phyloP scores from a whole-genome alignment of 2,888 invertebrate species.

The Adela reaumurella region DNA sequence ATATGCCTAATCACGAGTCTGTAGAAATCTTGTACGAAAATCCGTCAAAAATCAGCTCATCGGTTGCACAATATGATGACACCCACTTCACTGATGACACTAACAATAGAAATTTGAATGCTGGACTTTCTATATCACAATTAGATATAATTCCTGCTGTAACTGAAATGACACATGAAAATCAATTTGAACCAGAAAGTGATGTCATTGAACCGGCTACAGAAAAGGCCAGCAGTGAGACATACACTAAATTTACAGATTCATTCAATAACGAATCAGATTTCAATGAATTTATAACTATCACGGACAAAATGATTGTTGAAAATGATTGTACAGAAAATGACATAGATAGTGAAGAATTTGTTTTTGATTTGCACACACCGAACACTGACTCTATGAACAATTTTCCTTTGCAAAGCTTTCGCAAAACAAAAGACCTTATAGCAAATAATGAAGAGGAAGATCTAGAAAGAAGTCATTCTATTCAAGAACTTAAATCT shows the following conservation, averaged over 20 bases:
- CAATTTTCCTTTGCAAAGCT: constrained; percentile 16
- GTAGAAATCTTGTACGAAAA: constrained; percentile 39
- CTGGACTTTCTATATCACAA: too few species aligned
- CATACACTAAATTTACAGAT: constrained; percentile 43
- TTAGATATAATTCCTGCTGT: too few species aligned
- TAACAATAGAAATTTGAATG: too few species aligned
- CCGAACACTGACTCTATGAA: constrained; percentile 40
- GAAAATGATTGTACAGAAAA: constrained; percentile 18
- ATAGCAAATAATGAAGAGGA: constrained; percentile 9
- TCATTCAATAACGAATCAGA: constrained; percentile 25
- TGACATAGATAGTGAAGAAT: constrained; percentile 16
- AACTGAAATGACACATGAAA: too few species aligned
- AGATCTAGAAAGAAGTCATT: constrained; percentile 20
- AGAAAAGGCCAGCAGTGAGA: constrained; percentile 41
- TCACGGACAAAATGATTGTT: constrained; percentile 38
- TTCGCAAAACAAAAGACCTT: constrained; percentile 11
- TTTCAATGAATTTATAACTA: constrained; percentile 39
- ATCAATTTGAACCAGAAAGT: constrained; percentile 6
- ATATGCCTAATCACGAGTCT: constrained; percentile 17
- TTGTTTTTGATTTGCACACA: constrained; percentile 29
- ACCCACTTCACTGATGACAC: not conserved
- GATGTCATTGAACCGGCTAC: constrained; percentile 19
- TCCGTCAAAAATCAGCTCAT: constrained; percentile 26
- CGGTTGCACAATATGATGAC: constrained; percentile 17
- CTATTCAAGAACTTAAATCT: constrained; percentile 32